Percentiles rank a stretch among this genome's conserved stretches.
phyloP scores from a whole-genome alignment of 2,888 invertebrate species.

The Catocala sponsa region DNA sequence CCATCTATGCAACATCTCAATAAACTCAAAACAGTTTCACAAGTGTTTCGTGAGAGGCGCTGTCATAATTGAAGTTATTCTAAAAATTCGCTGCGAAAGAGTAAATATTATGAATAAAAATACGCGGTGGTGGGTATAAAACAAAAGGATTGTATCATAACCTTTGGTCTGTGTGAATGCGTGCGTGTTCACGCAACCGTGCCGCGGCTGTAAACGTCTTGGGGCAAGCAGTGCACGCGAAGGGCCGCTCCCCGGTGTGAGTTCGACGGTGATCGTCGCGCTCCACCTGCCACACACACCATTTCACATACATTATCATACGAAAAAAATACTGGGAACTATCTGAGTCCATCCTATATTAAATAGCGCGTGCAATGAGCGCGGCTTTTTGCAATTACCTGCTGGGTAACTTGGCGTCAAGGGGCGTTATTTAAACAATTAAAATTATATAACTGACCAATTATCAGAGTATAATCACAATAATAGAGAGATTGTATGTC shows the following conservation, averaged over 20 bases:
- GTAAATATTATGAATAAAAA: constrained; percentile 22
- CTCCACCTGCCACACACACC: constrained; percentile 78
- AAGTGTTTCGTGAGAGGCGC: constrained; percentile 10
- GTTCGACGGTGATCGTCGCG: constrained; percentile 86
- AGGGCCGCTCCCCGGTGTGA: constrained; percentile 85
- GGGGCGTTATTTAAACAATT: constrained; percentile 6
- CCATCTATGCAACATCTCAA: constrained; percentile 27
- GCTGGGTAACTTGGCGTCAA: constrained; percentile 3
- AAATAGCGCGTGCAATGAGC: constrained; percentile 50
- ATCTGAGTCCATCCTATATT: constrained; percentile 49
- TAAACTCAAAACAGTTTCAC: not conserved
- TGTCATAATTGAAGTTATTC: constrained; percentile 1
- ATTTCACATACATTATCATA: constrained; percentile 60
- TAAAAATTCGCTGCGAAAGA: constrained; percentile 10
- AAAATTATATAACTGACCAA: constrained; percentile 11
- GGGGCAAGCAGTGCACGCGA: constrained; percentile 82
- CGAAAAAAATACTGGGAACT: constrained; percentile 62
- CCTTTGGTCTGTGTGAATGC: constrained; percentile 86
- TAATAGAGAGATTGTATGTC: not conserved
- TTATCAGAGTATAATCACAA: not conserved
- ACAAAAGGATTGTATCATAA: constrained; percentile 56
- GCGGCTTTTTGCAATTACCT: constrained; percentile 48
- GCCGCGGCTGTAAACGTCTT: constrained; percentile 86
- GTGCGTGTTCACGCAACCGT: constrained; percentile 83
- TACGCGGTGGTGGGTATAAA: constrained; percentile 21